Conservation (phyloP, 2,888 invertebrate genomes). For the Ecdyonurus torrentis region DNA sequence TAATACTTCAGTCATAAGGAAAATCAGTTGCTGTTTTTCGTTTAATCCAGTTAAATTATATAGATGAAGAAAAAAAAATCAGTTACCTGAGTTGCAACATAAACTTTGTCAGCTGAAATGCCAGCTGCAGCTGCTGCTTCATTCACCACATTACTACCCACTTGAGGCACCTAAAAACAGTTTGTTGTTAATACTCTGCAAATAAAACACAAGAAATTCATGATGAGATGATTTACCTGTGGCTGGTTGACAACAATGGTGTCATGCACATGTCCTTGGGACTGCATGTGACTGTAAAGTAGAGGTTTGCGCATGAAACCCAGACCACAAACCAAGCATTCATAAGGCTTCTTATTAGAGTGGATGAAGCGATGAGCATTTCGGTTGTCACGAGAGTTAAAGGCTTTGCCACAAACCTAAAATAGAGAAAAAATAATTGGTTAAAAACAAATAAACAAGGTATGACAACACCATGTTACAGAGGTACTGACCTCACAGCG, state of each 20-base stretch:
- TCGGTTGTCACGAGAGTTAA: slow-evolving; percentile 68
- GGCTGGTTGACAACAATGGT: slow-evolving; percentile 73
- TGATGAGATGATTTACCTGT: too few relatives aligned
- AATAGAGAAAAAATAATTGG: slow-evolving; percentile 7
- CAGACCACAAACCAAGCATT: slow-evolving; percentile 61
- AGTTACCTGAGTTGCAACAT: not conserved
- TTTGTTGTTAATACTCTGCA: not conserved
- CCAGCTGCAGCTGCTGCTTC: not conserved
- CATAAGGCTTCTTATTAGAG: slow-evolving; percentile 73
- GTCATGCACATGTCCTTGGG: slow-evolving; percentile 56
- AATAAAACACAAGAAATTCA: too few relatives aligned
- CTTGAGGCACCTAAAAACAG: not conserved
- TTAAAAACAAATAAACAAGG: slow-evolving; percentile 11
- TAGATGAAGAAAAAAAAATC: too few relatives aligned
- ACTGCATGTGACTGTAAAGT: slow-evolving; percentile 59
- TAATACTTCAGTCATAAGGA: too few relatives aligned
- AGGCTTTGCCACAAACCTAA: slow-evolving; percentile 65
- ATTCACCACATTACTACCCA: not conserved
- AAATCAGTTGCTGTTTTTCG: too few relatives aligned
- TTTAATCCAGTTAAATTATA: too few relatives aligned
- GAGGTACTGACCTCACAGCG: slow-evolving; percentile 48
- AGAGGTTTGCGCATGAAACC: slow-evolving; percentile 72
- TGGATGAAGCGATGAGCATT: slow-evolving; percentile 74
- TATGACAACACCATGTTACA: too few relatives aligned
- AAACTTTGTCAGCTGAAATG: not conserved